Percentiles rank a stretch among this genome's conserved stretches.
phyloP scores from a whole-genome alignment of 2,888 invertebrate species.

The Penaeus monodon region DNA sequence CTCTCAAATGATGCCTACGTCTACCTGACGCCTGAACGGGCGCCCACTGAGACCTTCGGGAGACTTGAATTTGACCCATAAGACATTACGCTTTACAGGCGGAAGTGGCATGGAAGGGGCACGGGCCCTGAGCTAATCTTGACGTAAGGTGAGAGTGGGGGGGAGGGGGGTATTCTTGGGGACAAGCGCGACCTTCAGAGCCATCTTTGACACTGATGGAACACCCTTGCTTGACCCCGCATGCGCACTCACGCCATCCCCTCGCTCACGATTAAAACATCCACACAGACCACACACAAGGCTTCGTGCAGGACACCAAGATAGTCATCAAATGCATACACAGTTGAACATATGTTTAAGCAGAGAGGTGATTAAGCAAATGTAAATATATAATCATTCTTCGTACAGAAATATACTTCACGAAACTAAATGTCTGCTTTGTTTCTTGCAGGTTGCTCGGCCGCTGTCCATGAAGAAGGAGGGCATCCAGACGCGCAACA shows the following conservation, averaged over 20 bases:
- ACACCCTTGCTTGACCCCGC: constrained; percentile 48
- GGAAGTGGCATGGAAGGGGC: neutral
- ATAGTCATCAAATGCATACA: neutral
- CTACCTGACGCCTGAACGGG: constrained; percentile 51
- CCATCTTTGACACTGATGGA: constrained; percentile 59
- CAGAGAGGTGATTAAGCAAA: too few species aligned
- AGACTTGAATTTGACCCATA: constrained; percentile 21
- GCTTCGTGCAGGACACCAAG: neutral
- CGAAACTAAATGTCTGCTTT: neutral
- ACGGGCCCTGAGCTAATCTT: constrained; percentile 43
- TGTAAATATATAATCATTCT: too few species aligned
- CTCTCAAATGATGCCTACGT: constrained; percentile 59
- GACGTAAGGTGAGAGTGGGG: constrained; percentile 47
- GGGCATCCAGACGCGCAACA: constrained; percentile 66
- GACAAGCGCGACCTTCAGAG: constrained; percentile 49
- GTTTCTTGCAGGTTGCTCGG: constrained; percentile 58
- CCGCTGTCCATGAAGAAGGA: constrained; percentile 66
- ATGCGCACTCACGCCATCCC: constrained; percentile 8
- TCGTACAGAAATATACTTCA: neutral
- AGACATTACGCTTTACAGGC: neutral
- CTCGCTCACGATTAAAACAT: neutral
- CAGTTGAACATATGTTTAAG: too few species aligned
- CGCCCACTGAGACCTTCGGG: constrained; percentile 24
- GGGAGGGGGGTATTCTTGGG: constrained; percentile 24
- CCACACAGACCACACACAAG: neutral